Base-by-base conservation (phyloP, 2,113 vertebrate genomes). In the Gymnogyps californianus region DNA sequence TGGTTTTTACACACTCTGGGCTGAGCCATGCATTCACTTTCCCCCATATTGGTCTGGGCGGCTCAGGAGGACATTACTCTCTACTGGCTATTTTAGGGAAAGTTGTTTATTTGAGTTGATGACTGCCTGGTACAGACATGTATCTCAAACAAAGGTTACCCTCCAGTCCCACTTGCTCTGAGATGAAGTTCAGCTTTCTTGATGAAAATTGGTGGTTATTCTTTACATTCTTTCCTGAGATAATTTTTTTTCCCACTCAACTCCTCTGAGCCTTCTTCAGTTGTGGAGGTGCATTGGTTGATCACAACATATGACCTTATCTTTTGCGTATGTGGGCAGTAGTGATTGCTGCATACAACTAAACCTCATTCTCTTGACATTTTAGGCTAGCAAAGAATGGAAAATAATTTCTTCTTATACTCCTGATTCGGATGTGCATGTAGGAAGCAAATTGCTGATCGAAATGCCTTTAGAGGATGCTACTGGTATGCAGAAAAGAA, bases 381-480 rank as follows among this genome's bases (percentile, higher is more conserved):
- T 92, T 93, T 84, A 99, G 98, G 98, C 98, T 90, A 97, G 97
- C 84, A 99, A 98, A 89, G 98, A 99, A 70, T 99, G 98, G 98
- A 98, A 98, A 96, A 97, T 99, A 57, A 98, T 98, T 95, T 98
- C 98, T 72, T 98, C 98, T 40, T 99, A 98, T 19, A 96, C 17
- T 42, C 90, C 97, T 16, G 78, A 83, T 26, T 66, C 10, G 0
- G 79, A 96, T 84, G 93, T 89, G 64, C 94, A 69, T 94, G 83
- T 86, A 71, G 93, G 96, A 83, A 97, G 42, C 55, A 72, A 26
- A 47, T 44, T 97, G 3, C 38, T 98, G 42, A 84, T 97, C 2
- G 98, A 98, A 78, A 84, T 97, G 70, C 86, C 98, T 52, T 90
- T 99, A 61, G 98, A 98, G 29, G 96, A 98, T 65, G 55, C 32